A percentile compares a stretch with the other conserved stretches of the same genome.
Conservation (phyloP, 2,113 vertebrate genomes). For the Bos javanicus region DNA sequence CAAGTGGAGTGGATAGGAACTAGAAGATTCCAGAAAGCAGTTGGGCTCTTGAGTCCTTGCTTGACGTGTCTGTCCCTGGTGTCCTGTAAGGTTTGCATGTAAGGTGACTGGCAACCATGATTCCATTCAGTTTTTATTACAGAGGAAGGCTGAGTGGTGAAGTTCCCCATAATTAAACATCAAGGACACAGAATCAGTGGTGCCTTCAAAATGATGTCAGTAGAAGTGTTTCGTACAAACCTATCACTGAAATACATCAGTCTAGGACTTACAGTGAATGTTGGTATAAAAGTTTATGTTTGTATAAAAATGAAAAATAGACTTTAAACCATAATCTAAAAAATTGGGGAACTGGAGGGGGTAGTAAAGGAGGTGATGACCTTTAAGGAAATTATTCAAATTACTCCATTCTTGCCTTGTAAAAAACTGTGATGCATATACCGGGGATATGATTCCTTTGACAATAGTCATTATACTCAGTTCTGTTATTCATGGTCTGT, state of each 20-base stretch:
- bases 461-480: background rate
- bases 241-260: background rate
- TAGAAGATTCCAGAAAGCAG: background rate
- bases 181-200: slow-evolving; percentile 7
- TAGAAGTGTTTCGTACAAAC: background rate
- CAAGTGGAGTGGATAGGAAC: background rate
- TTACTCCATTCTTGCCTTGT: background rate
- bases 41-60: background rate
- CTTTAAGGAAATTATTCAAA: background rate
- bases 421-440: background rate
- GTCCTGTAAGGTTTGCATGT: background rate
- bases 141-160: background rate
- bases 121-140: slow-evolving; percentile 21
- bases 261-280: background rate
- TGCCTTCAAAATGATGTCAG: background rate
- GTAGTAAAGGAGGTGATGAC: background rate
- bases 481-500: background rate
- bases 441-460: background rate
- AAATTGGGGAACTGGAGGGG: background rate
- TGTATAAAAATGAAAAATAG: background rate
- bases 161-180: slow-evolving; percentile 2
- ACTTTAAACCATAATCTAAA: background rate
- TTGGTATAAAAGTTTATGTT: background rate
- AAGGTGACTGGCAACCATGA: background rate
- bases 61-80: background rate